Base-by-base conservation (phyloP, 2,797 vertebrate species). In the Carduelis carduelis region DNA sequence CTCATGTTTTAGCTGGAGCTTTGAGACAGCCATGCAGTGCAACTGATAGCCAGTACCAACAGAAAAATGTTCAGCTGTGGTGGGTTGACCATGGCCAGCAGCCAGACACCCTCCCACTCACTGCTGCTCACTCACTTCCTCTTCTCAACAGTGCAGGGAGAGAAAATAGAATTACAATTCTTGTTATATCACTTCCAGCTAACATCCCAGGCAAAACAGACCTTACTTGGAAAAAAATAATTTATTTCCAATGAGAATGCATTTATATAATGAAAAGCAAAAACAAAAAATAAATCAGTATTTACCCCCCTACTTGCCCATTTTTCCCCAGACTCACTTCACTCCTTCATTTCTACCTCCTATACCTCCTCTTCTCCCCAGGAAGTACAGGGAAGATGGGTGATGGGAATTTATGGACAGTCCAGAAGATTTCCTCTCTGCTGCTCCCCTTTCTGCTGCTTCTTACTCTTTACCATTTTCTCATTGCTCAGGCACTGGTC, bases 241-340 rank as follows among this genome's bases (percentile, higher is more conserved):
- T 59, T 26, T 83, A n/a, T 44, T 76, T 55, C 27, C 46, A 50
- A 12, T 57, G 34, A 79, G 50, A 84, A 85, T n/a, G 49, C 24
- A 64, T 53, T 78, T 61, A 44, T 50, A 35, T 32, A 41, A 27
- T 26, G 22, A 80, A 90, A 77, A 65, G 5, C 16, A 70, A 83
- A 77, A 28, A 0, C 4, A 44, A 80, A 85, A 46, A 19, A 28
- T 23, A 79, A 72, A 85, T 8, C 12, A 61, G 14, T 14, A 14
- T 18, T 53, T 52, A 11, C 1, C 14, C 6, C 2, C 2, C 37
- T 14, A 14, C 11, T 52, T 23, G 13, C 3, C 8, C 20, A 12
- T 72, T 83, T 76, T 76, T 26, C 8, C 8, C 21, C 16, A 49
- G 32, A 19, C 18, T 79, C 23, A 18, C 5, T 56, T 80, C 7